phyloP scores from a whole-genome alignment of 2,113 vertebrate genomes.

The Riparia riparia region DNA sequence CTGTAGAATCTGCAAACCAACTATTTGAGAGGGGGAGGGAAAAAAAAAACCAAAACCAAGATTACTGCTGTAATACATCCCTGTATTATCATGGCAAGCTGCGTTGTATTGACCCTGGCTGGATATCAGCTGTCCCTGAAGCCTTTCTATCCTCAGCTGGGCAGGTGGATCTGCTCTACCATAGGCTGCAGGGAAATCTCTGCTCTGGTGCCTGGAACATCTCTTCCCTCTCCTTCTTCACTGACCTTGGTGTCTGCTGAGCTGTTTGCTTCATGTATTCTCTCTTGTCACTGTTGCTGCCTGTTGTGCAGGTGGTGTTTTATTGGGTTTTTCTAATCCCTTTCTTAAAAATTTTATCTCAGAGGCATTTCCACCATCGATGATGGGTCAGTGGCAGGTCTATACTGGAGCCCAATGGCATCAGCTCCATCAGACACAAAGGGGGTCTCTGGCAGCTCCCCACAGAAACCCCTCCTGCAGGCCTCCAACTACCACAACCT shows the following conservation, averaged over 20 bases:
- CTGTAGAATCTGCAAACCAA: background rate
- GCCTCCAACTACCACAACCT: background rate
- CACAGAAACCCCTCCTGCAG: background rate
- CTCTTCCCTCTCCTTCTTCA: background rate
- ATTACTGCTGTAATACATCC: background rate
- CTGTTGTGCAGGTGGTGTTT: background rate
- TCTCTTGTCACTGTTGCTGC: background rate
- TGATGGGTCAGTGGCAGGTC: rapidly evolving
- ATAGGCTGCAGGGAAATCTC: background rate
- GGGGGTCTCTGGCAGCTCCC: background rate
- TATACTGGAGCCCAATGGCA: rapidly evolving
- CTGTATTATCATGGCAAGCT: background rate
- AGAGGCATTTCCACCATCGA: rapidly evolving
- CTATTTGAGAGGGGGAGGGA: background rate
- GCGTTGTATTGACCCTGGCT: background rate
- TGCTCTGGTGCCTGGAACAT: rapidly evolving
- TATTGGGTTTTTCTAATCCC: background rate
- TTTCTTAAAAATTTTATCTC: background rate
- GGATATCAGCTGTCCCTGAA: background rate
- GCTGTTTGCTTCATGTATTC: background rate
- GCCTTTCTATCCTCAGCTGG: background rate
- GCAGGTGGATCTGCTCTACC: background rate
- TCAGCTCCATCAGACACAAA: rapidly evolving
- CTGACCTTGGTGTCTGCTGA: background rate
- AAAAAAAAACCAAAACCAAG: rapidly evolving